Percentiles rank a stretch among this genome's conserved stretches.
These are phyloP conservation scores for Perca flavescens DNA, from an alignment of 2,113 vertebrate species.

Conservation along the genomic window DNA sequence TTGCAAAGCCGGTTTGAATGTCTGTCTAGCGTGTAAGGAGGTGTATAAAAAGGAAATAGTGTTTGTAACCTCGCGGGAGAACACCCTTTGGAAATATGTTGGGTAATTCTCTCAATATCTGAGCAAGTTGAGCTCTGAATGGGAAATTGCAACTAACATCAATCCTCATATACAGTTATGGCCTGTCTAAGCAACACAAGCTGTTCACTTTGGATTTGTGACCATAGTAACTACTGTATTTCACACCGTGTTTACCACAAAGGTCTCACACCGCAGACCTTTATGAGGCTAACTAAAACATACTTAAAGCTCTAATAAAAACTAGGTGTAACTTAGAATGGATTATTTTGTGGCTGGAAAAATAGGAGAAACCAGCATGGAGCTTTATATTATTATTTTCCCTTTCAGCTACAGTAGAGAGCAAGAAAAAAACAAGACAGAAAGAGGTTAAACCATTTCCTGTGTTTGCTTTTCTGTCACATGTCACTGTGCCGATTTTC, in stretches of 20 bases:
- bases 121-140: constrained; percentile 18
- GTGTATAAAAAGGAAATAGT: constrained; percentile 45
- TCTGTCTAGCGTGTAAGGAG: constrained; percentile 32
- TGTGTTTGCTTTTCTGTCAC: constrained; percentile 13
- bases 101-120: constrained; percentile 39
- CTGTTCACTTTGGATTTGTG: constrained; percentile 20
- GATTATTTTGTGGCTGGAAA: background rate
- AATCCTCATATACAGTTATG: constrained; percentile 26
- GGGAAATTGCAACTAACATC: constrained; percentile 14
- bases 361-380: constrained; percentile 3
- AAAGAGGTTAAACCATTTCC: constrained; percentile 18
- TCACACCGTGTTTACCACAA: constrained; percentile 8
- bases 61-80: constrained; percentile 41
- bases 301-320: constrained; percentile 5
- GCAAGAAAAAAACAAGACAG: constrained; percentile 13
- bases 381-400: constrained; percentile 9
- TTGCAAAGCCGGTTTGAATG: constrained; percentile 55
- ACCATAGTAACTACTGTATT: constrained; percentile 7
- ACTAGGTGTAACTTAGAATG: background rate
- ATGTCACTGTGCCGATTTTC: constrained; percentile 3
- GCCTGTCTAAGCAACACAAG: constrained; percentile 10
- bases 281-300: background rate
- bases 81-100: constrained; percentile 38
- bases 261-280: constrained; percentile 1
- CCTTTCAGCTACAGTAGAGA: background rate